Base-by-base conservation (phyloP, 2,113 vertebrate genomes). In the Actenoides lindsayi region DNA sequence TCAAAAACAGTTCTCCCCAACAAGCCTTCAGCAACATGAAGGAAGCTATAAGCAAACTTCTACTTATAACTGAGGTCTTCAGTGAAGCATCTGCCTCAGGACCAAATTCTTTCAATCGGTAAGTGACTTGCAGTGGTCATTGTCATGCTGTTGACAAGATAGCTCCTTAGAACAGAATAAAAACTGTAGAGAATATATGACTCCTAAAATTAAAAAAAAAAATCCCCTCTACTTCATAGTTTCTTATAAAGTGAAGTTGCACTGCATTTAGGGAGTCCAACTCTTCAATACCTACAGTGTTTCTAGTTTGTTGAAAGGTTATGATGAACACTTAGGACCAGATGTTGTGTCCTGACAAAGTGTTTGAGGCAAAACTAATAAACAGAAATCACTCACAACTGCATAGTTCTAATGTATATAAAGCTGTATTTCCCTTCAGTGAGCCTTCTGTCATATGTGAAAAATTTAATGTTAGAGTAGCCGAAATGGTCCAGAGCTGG, bases 1-100 rank as follows among this genome's bases (percentile, higher is more conserved):
- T 99, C 64, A 98, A 96, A 86, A 92, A 95, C 37, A 48, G 67
- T 44, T 94, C 96, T 48, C 98, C 98, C 83, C 97, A 98, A 33
- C 97, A 98, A 93, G 98, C 98, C 42, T 97, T 99, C 91, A 97
- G 92, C 39, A 98, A 98, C 74, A 94, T 99, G 96, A 99, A 98
- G 95, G 97, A 98, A 84, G 98, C 98, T 68, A 98, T 99, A 87
- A 98, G 95, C 92, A 98, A 98, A 77, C 98, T 99, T 87, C 94
- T 99, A n/a, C 96, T 98, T 68, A 97, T 98, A 19, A 98, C 98
- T 10, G 97, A 98, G 56, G 96, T 97, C 24, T 96, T 98, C 96
- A 98, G 97, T 87, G 87, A 98, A 90, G 86, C 97, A 39, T 96
- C 97, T 31, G 41, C 75, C 81, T 79, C 91, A 64, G 92, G 94